Conservation (phyloP, 2,113 vertebrate species). For the Eurystomus gularis region DNA sequence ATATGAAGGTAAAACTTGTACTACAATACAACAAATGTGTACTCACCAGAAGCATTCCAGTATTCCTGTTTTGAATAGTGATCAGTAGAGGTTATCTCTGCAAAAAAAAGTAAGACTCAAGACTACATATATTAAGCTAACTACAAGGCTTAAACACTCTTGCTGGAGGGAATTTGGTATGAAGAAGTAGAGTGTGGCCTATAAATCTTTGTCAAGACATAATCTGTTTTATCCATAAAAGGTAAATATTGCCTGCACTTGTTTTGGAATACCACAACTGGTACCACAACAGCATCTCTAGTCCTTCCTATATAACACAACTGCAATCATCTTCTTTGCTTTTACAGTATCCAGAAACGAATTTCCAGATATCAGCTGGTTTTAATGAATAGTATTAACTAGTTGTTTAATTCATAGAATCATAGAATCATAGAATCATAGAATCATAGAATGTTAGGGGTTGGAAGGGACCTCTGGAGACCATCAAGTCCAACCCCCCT, state of each 20-base stretch:
- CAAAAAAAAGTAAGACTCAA: not conserved
- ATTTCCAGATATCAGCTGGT: not conserved
- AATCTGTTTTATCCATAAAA: not conserved
- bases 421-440: too few relatives aligned
- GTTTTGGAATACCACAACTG: not conserved
- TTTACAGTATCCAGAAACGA: not conserved
- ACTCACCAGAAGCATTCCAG: not conserved
- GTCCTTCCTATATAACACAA: not conserved
- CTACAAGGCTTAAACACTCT: not conserved
- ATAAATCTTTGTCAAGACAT: not conserved
- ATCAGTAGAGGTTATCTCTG: not conserved
- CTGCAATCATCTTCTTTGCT: not conserved
- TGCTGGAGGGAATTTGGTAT: not conserved
- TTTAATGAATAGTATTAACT: not conserved
- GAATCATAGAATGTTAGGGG: too few relatives aligned
- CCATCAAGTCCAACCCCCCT: too few relatives aligned
- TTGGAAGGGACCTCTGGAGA: too few relatives aligned
- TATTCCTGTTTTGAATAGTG: not conserved
- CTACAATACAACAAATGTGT: not conserved
- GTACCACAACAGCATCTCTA: not conserved
- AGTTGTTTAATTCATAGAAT: not conserved
- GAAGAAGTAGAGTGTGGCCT: not conserved
- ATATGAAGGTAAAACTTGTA: not conserved
- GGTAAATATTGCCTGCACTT: not conserved
- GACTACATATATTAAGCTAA: not conserved